Conservation (phyloP, 2,113 vertebrate species). For the Cairina moschata region DNA sequence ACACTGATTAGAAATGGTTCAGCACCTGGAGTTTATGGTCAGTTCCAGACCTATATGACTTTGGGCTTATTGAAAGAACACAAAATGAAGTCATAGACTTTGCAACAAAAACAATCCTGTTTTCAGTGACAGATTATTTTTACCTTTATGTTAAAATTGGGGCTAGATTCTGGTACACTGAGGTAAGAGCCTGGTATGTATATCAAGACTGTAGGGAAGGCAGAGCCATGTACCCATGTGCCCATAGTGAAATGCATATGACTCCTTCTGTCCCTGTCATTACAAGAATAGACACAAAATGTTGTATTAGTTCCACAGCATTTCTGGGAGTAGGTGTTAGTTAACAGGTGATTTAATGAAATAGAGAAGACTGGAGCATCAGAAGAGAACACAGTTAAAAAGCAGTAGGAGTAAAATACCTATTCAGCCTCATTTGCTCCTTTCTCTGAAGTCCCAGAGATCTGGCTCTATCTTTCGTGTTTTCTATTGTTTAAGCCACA, state of each 20-base stretch:
- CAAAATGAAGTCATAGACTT: background rate
- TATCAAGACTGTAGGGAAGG: background rate
- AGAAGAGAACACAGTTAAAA: background rate
- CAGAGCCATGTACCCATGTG: background rate
- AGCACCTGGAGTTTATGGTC: background rate
- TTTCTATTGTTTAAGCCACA: background rate
- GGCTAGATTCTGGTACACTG: background rate
- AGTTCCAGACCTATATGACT: background rate
- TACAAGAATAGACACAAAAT: background rate
- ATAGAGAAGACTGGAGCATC: background rate
- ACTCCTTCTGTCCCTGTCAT: background rate
- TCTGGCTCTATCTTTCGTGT: background rate
- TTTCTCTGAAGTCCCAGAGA: background rate
- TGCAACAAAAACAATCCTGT: background rate
- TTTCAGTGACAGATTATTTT: background rate
- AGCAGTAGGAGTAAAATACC: background rate
- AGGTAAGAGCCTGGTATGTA: background rate
- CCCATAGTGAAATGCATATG: background rate
- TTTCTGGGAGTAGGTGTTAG: background rate
- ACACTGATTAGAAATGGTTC: background rate
- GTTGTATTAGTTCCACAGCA: background rate
- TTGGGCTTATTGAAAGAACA: background rate
- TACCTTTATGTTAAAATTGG: background rate
- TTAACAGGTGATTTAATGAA: constrained; percentile 22
- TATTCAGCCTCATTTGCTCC: background rate